Conservation (phyloP, 2,888 invertebrate genomes). For the Drosophila trichaetosa region DNA sequence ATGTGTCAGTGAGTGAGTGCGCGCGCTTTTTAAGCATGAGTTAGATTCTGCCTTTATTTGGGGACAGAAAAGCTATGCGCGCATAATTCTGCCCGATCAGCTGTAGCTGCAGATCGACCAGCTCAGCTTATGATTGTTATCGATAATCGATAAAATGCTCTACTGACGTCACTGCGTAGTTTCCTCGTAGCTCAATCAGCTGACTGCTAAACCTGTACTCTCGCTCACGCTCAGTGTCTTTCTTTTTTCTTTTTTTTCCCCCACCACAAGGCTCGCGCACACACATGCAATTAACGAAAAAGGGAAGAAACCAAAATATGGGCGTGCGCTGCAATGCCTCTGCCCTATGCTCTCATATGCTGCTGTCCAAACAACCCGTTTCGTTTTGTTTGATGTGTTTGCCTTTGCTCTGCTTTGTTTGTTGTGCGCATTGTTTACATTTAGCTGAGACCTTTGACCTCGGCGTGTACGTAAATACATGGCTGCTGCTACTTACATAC, state of each 20-base stretch:
- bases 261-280: slow-evolving; percentile 27
- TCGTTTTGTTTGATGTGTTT: slow-evolving; percentile 16
- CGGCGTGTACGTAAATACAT: slow-evolving; percentile 31
- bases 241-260: slow-evolving; percentile 7
- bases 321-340: neutral
- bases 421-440: slow-evolving; percentile 38
- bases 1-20: slow-evolving; percentile 4
- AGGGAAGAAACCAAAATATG: slow-evolving; percentile 1
- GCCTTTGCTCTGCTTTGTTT: slow-evolving; percentile 15
- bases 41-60: slow-evolving; percentile 15
- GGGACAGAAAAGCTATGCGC: slow-evolving; percentile 17
- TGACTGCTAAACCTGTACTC: slow-evolving; percentile 11
- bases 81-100: slow-evolving; percentile 35
- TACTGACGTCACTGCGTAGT: slow-evolving; percentile 21
- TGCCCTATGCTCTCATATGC: neutral
- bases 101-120: slow-evolving; percentile 3
- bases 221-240: neutral
- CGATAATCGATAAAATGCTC: slow-evolving; percentile 30
- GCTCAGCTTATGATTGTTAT: slow-evolving; percentile 24
- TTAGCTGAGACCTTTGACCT: slow-evolving; percentile 68
- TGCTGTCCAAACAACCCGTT: slow-evolving; percentile 20
- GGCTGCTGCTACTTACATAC: neutral
- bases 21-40: slow-evolving; percentile 1
- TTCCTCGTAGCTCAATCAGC: slow-evolving; percentile 25
- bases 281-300: slow-evolving; percentile 25